Evolutionary conservation across 2,888 invertebrate genomes (phyloP).

Genomic region (Siphlonurus alternatus): DNA sequence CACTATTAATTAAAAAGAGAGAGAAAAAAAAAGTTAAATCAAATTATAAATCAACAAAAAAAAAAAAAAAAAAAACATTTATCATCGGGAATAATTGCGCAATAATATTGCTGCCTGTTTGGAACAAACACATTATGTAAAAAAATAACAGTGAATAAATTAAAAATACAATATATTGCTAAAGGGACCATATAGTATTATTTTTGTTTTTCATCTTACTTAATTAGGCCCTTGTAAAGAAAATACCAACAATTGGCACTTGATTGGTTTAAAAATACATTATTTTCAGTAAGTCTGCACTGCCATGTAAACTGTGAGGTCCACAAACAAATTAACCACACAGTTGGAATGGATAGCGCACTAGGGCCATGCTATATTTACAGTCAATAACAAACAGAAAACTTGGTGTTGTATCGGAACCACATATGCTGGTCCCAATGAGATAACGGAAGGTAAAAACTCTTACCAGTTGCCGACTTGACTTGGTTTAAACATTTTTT

Average conservation of each 20-base stretch:
- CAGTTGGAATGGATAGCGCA: neutral
- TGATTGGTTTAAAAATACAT: neutral
- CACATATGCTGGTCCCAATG: too few species aligned
- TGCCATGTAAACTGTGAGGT: too few species aligned
- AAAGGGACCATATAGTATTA: neutral
- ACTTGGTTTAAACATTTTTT: neutral
- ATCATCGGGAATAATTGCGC: neutral
- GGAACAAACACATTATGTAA: neutral
- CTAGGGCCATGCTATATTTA: neutral
- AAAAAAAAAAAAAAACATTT: neutral
- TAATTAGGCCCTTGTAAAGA: neutral
- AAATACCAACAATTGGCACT: neutral
- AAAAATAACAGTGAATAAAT: neutral
- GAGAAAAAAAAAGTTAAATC: neutral
- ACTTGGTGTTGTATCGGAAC: too few species aligned
- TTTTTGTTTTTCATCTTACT: slow-evolving; percentile 1
- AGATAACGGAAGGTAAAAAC: too few species aligned
- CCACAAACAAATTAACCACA: neutral
- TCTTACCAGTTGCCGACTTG: too few species aligned
- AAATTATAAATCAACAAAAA: neutral
- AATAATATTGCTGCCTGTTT: neutral
- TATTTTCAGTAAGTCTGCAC: neutral
- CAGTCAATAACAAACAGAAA: too few species aligned
- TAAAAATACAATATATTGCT: neutral
- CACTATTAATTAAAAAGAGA: too few species aligned